Base-by-base conservation (phyloP, 2,797 vertebrate genomes). In the Cephalopachus bancanus region DNA sequence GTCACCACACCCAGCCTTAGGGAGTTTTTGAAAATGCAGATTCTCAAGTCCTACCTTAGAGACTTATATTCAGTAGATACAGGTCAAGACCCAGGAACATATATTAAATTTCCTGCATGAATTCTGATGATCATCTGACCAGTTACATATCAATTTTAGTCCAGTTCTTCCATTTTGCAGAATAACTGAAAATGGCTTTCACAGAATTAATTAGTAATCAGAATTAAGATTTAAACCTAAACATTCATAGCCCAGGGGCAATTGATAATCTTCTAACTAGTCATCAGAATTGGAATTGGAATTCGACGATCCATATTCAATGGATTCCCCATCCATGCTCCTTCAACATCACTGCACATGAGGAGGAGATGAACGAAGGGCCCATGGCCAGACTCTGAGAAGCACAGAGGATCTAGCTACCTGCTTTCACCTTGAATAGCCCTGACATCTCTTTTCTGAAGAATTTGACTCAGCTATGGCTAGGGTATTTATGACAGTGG, bases 171-270 rank as follows among this genome's bases (percentile, higher is more conserved):
- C 28, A 26, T 44, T 53, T 94, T 88, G 30, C 53, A 71, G 28
- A 53, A 17, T 51, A 65, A 33, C 81, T 87, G 20, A 57, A 94
- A 93, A 59, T n/a, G n/a, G 24, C 37, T 95, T 96, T 72, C 26
- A 81, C 59, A 95, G 80, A 96, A 84, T 93, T 84, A 84, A 78
- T 26, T 49, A 71, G 30, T 67, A 83, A 92, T 76, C 57, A 87
- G 49, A 97, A 75, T 28, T 74, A 44, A 96, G 84, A 64, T 83
- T 89, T 55, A 30, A 92, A 94, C 90, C 17, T 55, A 95, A 71
- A 17, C 57, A n/a, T 69, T 17, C 28, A n/a, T 80, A 59, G 59
- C 15, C 53, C 49, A 76, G 16, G 26, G 60, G 65, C 44, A 69
- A 37, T n/a, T 89, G 53, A 49, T 44, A 84, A 96, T 62, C 88